Evolutionary conservation across 2,113 vertebrate species (phyloP).

Genomic region (Cyanoliseus patagonus): DNA sequence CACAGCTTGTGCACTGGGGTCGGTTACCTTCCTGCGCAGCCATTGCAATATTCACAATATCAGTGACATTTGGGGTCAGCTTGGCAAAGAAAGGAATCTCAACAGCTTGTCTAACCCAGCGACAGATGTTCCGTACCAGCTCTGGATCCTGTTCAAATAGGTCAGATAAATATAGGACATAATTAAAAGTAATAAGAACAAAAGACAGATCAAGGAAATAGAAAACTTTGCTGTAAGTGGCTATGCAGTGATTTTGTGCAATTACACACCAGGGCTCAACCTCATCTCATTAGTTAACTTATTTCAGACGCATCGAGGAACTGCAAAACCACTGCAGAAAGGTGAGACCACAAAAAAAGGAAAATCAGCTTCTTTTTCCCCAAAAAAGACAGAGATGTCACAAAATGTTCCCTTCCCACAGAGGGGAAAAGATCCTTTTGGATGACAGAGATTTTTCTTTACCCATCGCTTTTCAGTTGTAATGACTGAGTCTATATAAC

Average conservation of each 20-base stretch:
- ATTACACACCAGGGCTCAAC: constrained; percentile 22
- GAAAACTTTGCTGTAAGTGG: constrained; percentile 58
- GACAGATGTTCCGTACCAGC: constrained; percentile 92
- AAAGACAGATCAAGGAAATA: constrained; percentile 61
- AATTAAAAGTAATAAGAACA: constrained; percentile 76
- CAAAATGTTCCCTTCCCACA: background rate
- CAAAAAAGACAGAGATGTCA: background rate
- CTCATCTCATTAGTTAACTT: constrained; percentile 44
- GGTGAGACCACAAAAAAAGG: background rate
- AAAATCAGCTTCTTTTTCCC: background rate
- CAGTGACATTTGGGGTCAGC: constrained; percentile 93
- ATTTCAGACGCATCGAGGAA: constrained; percentile 7
- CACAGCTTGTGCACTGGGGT: background rate
- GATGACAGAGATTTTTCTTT: background rate
- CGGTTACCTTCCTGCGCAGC: constrained; percentile 88
- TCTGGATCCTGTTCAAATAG: constrained; percentile 89
- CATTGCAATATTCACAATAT: constrained; percentile 88
- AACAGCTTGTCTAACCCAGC: constrained; percentile 91
- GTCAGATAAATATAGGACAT: constrained; percentile 75
- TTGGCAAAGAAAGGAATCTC: constrained; percentile 95
- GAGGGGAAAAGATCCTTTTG: background rate
- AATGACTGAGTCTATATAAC: background rate
- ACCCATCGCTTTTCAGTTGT: background rate
- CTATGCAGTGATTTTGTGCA: constrained; percentile 23
- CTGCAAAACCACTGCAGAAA: constrained; percentile 39